Evolutionary conservation across 2,797 vertebrate species (phyloP), one percentile per base, ranked within the genome.

Genomic region (Avahi laniger): DNA sequence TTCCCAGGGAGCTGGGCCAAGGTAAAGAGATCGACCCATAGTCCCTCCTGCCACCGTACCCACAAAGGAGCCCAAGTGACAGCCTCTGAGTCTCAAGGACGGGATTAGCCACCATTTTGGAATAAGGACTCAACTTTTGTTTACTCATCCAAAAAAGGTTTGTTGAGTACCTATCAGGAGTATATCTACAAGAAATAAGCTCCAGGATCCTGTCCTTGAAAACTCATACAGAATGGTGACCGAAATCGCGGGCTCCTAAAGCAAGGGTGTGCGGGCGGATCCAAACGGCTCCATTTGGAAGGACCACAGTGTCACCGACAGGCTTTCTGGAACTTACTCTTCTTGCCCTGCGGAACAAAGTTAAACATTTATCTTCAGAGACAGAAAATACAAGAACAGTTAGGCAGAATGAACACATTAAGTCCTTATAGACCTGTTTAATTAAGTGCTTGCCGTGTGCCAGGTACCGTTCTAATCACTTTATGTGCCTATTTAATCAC

Each of bases 1-100:
- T 38, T 43, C 30, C 4, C 67, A 20, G 0, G 0, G 1, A 28
- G 52, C 5, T 24, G 14, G n/a, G 17, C 50, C 7, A 2, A 2
- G 5, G 52, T 13, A 10, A 20, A 35, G 24, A 61, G n/a, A 13
- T 41, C 4, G 30, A n/a, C 38, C 46, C 4, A 2, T 9, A 69
- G 10, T 7, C 26, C n/a, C 5, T 57, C 52, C 57, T 28, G 7
- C 14, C 5, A 0, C 12, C 38, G 26, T 15, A 11, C 18, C 28
- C 57, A 10, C 24, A 17, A 33, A 41, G 13, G 7, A 38, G 9
- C 18, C 43, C 12, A 5, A 0, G 1, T 33, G 52, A 11, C 59
- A 43, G 22, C 24, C 57, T 52, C 52, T 28, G 13, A 38, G 26
- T 11, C 35, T n/a, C 43, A 18, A 30, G 59, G 12, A 38, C 38